phyloP scores from a whole-genome alignment of 2,113 vertebrate genomes.

The Benitochromis conjunctus region DNA sequence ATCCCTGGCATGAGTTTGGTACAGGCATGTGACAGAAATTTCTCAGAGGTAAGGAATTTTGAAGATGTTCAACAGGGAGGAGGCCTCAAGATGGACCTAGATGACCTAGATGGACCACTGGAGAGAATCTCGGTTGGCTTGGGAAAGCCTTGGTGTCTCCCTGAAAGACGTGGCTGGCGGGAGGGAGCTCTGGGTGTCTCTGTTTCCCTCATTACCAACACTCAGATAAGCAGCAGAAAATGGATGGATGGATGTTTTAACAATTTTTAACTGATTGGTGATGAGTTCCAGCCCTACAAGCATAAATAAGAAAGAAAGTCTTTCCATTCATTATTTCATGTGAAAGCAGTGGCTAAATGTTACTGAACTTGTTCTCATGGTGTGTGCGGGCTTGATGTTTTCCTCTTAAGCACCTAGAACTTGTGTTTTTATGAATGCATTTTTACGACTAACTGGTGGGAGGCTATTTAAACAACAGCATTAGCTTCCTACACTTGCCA shows the following conservation, averaged over 20 bases:
- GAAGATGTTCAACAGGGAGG: background rate
- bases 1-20: background rate
- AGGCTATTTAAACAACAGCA: conserved; percentile 11
- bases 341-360: background rate
- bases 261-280: background rate
- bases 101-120: no score
- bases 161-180: background rate
- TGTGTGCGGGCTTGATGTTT: background rate
- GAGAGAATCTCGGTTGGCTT: background rate
- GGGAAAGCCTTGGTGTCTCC: background rate
- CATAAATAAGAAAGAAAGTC: background rate
- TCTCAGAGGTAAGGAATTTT: background rate
- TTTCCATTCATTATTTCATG: background rate
- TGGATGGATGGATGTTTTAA: background rate
- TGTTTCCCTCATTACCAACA: background rate
- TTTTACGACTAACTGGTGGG: background rate
- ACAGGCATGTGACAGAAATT: background rate
- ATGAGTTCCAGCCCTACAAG: background rate
- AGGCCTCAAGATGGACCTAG: background rate
- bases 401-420: background rate
- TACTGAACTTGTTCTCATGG: background rate
- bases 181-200: background rate
- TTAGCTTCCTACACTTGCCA: conserved; percentile 27
- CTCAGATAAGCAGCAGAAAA: background rate
- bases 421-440: background rate